phyloP scores from a whole-genome alignment of 2,113 vertebrate genomes.

The Caranx melampygus region DNA sequence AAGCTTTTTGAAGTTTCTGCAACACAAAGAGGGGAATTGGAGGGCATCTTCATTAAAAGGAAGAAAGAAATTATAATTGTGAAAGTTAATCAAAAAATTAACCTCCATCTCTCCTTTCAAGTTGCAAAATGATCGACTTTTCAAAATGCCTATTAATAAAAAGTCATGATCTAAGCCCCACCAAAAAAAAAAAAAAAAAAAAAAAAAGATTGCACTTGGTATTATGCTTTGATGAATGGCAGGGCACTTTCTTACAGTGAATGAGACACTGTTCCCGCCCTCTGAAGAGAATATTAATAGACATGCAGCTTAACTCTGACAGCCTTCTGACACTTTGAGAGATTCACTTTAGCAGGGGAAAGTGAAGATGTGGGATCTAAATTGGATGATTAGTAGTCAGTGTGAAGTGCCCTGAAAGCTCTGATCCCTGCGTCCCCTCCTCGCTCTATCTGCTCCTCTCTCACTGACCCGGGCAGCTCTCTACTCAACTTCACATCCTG shows the following conservation, averaged over 20 bases:
- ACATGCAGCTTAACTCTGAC: slow-evolving; percentile 75
- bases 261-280: slow-evolving; percentile 57
- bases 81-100: slow-evolving; percentile 56
- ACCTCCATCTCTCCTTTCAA: slow-evolving; percentile 57
- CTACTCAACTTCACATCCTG: slow-evolving; percentile 16
- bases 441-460: slow-evolving; percentile 14
- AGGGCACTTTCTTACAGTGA: slow-evolving; percentile 36
- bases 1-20: slow-evolving; percentile 24
- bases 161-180: slow-evolving; percentile 56
- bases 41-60: slow-evolving; percentile 37
- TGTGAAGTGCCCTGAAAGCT: slow-evolving; percentile 60
- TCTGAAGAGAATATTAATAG: slow-evolving; percentile 78
- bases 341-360: slow-evolving; percentile 70
- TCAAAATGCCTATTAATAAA: slow-evolving; percentile 64
- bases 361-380: slow-evolving; percentile 73
- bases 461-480: slow-evolving; percentile 55
- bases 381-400: slow-evolving; percentile 75
- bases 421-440: slow-evolving; percentile 45
- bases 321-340: slow-evolving; percentile 70
- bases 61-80: slow-evolving; percentile 38
- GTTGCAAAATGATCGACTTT: slow-evolving; percentile 49
- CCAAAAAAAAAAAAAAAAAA: slow-evolving; percentile 36
- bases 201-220: slow-evolving; percentile 32
- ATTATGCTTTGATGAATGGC: slow-evolving; percentile 68
- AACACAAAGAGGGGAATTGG: slow-evolving; percentile 21